Base-by-base conservation (phyloP, 2,888 invertebrate genomes). In the Noctua comes region DNA sequence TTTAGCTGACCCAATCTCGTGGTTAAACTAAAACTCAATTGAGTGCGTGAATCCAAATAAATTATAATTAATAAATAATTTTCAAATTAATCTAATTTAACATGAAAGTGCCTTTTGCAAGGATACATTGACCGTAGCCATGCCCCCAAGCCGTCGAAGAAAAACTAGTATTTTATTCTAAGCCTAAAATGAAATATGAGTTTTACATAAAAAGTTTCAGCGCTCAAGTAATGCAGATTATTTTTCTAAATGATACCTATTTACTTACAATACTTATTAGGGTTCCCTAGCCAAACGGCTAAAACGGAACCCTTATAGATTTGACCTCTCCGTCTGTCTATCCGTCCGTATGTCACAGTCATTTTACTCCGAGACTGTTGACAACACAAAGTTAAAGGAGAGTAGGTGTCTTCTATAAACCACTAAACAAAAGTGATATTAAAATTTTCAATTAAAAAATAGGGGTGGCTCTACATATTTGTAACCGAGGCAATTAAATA, bases 81-180 rank as follows among this genome's bases (percentile, higher is more conserved):
- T 62, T 36, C 59, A 77, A 73, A 76, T 79, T 57, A 68, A 68
- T 64, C 48, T 66, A 21, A 72, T 68, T 68, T 43, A 48, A 40
- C 46, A 73, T 62, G 36, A 79, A 79, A 74, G 69, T 77, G 79
- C 68, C 85, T 77, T 81, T 84, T 18, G 24, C 36, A 64, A 71
- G 68, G 24, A 11, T 66, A 62, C 75, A 73, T 72, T 70, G 24
- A 65, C 65, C 40, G 84, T 64, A 74, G 43, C 68, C 46, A 43
- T 68, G 70, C 71, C 84, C 76, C 8, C 18, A 59, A 85, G 66
- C 70, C 65, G 24, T 59, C 18, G 18, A 64, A 66, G 51, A 48
- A 24, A 73, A 85, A 76, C 54, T 73, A 83, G 43, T 68, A 74
- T 76, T 0, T 70, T 57, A 83, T 72, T 75, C 72, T 31, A n/a